These are phyloP conservation scores for Aegotheles bennettii DNA, from an alignment of 2,113 vertebrate species.

Conservation along the genomic window DNA sequence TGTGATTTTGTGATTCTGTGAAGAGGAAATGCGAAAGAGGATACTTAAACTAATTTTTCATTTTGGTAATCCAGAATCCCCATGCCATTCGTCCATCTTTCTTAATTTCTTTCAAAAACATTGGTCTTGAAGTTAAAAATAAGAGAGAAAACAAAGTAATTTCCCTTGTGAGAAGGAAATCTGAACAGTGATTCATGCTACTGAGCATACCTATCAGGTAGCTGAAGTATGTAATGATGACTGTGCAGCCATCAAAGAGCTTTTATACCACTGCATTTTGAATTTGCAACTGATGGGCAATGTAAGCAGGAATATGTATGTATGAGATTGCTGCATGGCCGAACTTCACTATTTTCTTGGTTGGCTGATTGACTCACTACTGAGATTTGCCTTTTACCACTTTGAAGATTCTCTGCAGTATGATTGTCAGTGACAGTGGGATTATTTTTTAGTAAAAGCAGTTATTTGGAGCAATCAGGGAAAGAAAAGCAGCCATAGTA, in stretches of 20 bases:
- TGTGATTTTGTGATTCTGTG: no score
- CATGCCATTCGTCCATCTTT: background rate
- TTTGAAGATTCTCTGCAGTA: slow-evolving; percentile 1
- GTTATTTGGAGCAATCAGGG: background rate
- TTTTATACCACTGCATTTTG: slow-evolving; percentile 21
- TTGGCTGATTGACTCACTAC: slow-evolving; percentile 56
- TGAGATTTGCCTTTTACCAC: background rate
- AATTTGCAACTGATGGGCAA: slow-evolving; percentile 22
- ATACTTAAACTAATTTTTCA: background rate
- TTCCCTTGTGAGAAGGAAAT: background rate
- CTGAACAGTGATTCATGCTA: background rate
- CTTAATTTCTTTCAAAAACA: background rate
- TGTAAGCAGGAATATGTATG: background rate
- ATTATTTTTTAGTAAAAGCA: slow-evolving; percentile 42
- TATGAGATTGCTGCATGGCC: background rate
- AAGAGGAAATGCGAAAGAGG: background rate
- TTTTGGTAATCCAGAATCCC: background rate
- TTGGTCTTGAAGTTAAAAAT: background rate
- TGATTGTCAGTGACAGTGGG: background rate
- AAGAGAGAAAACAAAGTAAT: background rate
- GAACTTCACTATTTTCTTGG: slow-evolving; percentile 40
- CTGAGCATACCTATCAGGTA: background rate
- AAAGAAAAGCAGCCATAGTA: slow-evolving; percentile 21
- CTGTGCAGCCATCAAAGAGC: background rate
- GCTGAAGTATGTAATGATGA: background rate